A percentile compares a stretch with the other conserved stretches of the same genome.
Conservation (phyloP, 2,113 vertebrate species). For the Poeciliopsis occidentalis region DNA sequence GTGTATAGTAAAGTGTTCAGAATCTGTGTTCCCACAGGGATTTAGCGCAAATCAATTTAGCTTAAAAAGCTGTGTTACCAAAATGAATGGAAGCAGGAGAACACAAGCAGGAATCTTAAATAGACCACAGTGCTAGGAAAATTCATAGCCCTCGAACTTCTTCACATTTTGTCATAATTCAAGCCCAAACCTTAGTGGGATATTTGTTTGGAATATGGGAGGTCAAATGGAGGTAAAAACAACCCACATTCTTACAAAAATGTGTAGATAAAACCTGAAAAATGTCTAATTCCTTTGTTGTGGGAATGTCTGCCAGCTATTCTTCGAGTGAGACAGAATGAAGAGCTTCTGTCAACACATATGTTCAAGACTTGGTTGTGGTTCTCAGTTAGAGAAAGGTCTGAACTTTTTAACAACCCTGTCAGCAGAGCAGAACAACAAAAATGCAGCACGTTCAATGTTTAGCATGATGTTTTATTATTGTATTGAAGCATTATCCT, state of each 20-base stretch:
- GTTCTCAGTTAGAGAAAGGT: background rate
- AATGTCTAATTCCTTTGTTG: background rate
- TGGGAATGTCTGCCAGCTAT: no score
- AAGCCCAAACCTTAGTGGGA: background rate
- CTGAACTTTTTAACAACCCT: no score
- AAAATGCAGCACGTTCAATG: background rate
- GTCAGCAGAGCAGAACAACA: no score
- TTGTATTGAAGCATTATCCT: background rate
- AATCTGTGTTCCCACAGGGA: conserved; percentile 25
- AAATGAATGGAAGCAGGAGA: background rate
- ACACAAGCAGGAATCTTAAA: conserved; percentile 12
- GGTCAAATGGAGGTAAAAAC: background rate
- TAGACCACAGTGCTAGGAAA: background rate
- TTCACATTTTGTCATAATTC: background rate
- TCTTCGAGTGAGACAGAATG: background rate
- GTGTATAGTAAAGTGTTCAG: conserved; percentile 14
- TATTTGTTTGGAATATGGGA: no score
- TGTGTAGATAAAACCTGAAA: background rate
- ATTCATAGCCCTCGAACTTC: background rate
- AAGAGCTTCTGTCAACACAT: background rate
- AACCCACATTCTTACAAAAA: no score
- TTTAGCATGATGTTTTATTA: background rate
- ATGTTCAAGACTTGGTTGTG: background rate
- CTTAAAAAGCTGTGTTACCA: background rate
- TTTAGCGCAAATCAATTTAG: conserved; percentile 42